Evolutionary conservation across 64 coral and sea anemone species (phyloP).

Genomic region (Dendronephthya gigantea): DNA sequence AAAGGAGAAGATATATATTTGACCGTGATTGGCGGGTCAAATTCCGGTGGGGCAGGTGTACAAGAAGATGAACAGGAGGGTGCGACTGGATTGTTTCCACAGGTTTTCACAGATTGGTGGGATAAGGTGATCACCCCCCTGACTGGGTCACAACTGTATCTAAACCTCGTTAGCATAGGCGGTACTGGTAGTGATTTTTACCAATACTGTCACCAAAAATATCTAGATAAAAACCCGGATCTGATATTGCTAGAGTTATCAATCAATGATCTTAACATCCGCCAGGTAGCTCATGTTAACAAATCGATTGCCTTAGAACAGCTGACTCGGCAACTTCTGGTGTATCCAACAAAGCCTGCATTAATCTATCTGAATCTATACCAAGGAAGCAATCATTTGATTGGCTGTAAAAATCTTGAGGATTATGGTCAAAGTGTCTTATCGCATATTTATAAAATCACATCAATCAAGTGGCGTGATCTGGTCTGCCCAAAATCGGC

Average conservation of each 20-base stretch:
- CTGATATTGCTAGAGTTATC: constrained; percentile 30
- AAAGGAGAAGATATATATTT: constrained; percentile 27
- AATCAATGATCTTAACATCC: not conserved
- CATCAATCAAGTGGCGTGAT: constrained; percentile 52
- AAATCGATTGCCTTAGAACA: constrained; percentile 32
- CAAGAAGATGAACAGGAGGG: constrained; percentile 22
- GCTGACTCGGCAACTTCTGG: constrained; percentile 37
- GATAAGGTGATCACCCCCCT: constrained; percentile 24
- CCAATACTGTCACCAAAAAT: constrained; percentile 36
- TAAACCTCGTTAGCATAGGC: constrained; percentile 26
- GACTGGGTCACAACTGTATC: constrained; percentile 33
- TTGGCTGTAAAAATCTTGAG: constrained; percentile 51
- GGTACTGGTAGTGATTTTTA: constrained; percentile 59
- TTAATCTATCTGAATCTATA: constrained; percentile 54
- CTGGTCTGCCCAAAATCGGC: constrained; percentile 26
- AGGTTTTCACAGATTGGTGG: constrained; percentile 49
- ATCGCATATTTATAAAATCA: constrained; percentile 40
- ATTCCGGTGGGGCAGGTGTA: constrained; percentile 45
- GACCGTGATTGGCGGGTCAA: constrained; percentile 49
- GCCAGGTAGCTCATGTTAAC: not conserved
- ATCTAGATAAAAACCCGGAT: constrained; percentile 19
- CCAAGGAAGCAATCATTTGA: constrained; percentile 39
- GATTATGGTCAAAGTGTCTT: constrained; percentile 49
- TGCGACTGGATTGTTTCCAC: constrained; percentile 23
- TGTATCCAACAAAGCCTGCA: constrained; percentile 40